Base-by-base conservation (phyloP, 2,888 invertebrate species). In the Cyclophora punctaria region DNA sequence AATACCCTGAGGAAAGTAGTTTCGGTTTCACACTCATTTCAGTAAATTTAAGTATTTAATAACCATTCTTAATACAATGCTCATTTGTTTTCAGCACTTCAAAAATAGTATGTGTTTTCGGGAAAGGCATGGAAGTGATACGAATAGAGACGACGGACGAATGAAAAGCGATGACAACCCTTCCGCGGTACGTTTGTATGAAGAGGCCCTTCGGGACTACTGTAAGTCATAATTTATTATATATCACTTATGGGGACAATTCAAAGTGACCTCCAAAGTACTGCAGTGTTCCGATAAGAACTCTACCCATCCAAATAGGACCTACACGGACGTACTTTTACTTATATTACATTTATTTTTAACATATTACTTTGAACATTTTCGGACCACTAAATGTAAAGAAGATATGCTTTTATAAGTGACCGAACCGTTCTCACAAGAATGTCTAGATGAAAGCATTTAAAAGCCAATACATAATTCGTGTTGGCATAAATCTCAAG, bases 121-220 rank as follows among this genome's bases (percentile, higher is more conserved):
- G 82, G 0, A 83, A 82, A 53, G 83, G 83, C 3, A 48, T 83
- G 50, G 78, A 83, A 51, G 64, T 80, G 2, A n/a, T 81, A 3
- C 46, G 53, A 7, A 51, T 80, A 33, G 53, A 44, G 44, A 4
- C 33, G 6, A 20, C 44, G 34, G 20, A 5, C 20, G 20, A 20
- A 44, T 44, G 20, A 20, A 20, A 2, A 20, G 20, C 20, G 20
- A 20, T 20, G 20, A 20, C 20, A 20, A 20, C 20, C 20, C 20
- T 20, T 20, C 20, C 20, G 20, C 6, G 3, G 34, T 34, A 5
- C 6, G 33, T 6, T 20, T 34, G 6, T 34, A 4, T 4, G 44
- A 5, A 33, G 44, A 44, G 20, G 34, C 1, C 2, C 4, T 20
- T 20, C 3, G 5, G 3, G 4, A 43, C 7, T 7, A 4, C 20